These are phyloP conservation scores for Aptenodytes forsteri DNA, from an alignment of 2,113 vertebrate genomes.

Conservation along the genomic window DNA sequence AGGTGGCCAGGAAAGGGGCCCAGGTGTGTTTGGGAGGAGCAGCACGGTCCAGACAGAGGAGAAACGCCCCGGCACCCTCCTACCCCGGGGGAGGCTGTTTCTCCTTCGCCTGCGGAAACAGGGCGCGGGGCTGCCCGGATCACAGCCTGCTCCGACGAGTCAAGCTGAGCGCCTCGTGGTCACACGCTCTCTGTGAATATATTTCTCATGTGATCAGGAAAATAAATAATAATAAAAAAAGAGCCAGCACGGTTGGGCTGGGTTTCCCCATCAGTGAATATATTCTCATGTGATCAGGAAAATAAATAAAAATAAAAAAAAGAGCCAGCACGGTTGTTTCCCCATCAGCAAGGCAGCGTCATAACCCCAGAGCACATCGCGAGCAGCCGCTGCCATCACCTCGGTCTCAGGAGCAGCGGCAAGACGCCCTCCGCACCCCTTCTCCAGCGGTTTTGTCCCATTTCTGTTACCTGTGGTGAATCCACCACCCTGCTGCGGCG, in stretches of 20 bases:
- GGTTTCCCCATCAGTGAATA: not conserved
- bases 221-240: not conserved
- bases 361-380: too few species aligned
- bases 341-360: too few species aligned
- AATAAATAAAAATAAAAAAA: too few species aligned
- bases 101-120: not conserved
- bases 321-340: too few species aligned
- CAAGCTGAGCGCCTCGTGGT: not conserved
- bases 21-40: not conserved
- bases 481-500: too few species aligned
- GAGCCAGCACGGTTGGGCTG: not conserved
- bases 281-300: too few species aligned
- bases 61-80: not conserved
- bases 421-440: too few species aligned
- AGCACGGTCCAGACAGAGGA: fast-evolving
- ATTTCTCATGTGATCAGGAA: not conserved
- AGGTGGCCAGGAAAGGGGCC: not conserved
- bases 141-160: not conserved
- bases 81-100: not conserved
- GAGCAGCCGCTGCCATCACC: too few species aligned
- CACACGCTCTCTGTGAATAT: not conserved
- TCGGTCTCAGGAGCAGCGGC: too few species aligned
- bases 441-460: too few species aligned
- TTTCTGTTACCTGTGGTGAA: too few species aligned
- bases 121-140: not conserved